Evolutionary conservation across 2,888 invertebrate species (phyloP).

Genomic region (Ethmia dodecea): DNA sequence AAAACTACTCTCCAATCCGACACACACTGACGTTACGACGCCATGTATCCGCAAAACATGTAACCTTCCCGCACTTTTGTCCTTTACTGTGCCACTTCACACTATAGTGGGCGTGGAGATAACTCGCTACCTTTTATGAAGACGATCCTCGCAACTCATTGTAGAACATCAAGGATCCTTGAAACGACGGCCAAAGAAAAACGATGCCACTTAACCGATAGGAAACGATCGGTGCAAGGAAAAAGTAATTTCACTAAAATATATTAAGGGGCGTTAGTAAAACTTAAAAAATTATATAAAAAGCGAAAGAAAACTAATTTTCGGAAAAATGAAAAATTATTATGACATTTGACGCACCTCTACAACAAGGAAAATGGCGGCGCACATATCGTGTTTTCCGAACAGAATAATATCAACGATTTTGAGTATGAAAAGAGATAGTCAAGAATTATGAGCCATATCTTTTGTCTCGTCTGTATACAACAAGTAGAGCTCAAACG

Average conservation of each 20-base stretch:
- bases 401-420: no score
- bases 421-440: no score
- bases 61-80: slow-evolving; percentile 1
- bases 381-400: slow-evolving; percentile 17
- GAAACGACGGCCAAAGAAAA: slow-evolving; percentile 56
- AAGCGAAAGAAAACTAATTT: slow-evolving; percentile 64
- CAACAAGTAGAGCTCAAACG: no score
- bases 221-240: slow-evolving; percentile 28
- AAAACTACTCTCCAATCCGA: slow-evolving; percentile 35
- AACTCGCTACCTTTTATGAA: slow-evolving; percentile 62
- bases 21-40: no score
- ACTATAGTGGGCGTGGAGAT: slow-evolving; percentile 46
- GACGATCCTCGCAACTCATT: slow-evolving; percentile 57
- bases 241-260: slow-evolving; percentile 37
- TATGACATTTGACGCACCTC: slow-evolving; percentile 77
- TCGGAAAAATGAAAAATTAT: slow-evolving; percentile 68
- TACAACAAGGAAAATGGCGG: slow-evolving; percentile 77
- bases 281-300: slow-evolving; percentile 56
- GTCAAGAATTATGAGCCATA: no score
- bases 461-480: no score
- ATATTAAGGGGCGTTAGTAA: slow-evolving; percentile 35
- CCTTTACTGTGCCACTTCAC: slow-evolving; percentile 25
- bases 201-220: slow-evolving; percentile 36
- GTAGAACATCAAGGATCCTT: slow-evolving; percentile 69
- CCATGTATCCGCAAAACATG: slow-evolving; percentile 22